Percentiles rank a stretch among this genome's conserved stretches.
phyloP scores from a whole-genome alignment of 2,113 vertebrate species.

The Vidua chalybeata region DNA sequence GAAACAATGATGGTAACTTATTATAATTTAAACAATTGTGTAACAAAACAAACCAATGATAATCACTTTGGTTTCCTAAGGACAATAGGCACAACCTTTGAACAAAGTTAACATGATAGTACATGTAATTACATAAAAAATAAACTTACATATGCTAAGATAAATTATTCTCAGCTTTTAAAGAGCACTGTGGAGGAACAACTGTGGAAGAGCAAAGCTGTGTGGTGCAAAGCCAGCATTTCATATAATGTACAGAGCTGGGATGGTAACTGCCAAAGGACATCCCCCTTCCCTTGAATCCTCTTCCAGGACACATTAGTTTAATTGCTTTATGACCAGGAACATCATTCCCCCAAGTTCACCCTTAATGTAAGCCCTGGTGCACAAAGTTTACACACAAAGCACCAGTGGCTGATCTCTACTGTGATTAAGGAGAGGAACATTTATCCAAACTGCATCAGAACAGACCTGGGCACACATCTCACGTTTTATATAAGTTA shows the following conservation, averaged over 20 bases:
- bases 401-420: constrained; percentile 27
- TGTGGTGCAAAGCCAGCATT: constrained; percentile 52
- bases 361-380: constrained; percentile 7
- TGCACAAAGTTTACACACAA: constrained; percentile 50
- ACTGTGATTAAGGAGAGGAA: constrained; percentile 33
- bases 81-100: constrained; percentile 76
- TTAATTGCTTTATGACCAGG: constrained; percentile 51
- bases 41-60: constrained; percentile 79
- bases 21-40: constrained; percentile 83
- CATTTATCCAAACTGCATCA: neutral
- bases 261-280: constrained; percentile 60
- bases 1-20: constrained; percentile 76
- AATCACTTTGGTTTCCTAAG: constrained; percentile 78
- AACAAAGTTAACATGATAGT: constrained; percentile 74
- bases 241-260: constrained; percentile 43
- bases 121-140: constrained; percentile 77
- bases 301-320: constrained; percentile 38
- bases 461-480: constrained; percentile 33
- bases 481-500: constrained; percentile 7
- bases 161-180: constrained; percentile 78
- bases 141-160: constrained; percentile 78
- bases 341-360: constrained; percentile 45
- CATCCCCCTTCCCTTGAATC: neutral
- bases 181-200: constrained; percentile 54
- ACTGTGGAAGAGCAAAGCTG: constrained; percentile 37